Base-by-base conservation (phyloP, 2,888 invertebrate genomes). In the Lycia hirtaria region DNA sequence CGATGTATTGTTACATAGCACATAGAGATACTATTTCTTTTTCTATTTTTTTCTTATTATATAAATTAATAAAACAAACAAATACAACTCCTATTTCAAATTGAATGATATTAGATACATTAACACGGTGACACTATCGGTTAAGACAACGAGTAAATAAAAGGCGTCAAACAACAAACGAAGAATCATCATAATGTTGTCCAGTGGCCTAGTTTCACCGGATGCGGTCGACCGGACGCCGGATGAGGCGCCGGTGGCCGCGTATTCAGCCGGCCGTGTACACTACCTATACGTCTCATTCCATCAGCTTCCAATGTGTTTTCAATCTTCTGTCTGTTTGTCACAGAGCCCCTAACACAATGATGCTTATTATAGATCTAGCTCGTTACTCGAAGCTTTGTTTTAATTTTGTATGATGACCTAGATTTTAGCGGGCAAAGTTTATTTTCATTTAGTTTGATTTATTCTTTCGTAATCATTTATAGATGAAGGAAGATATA, bases 281-380 rank as follows among this genome's bases (percentile, higher is more conserved):
- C 12, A 9, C 30, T 10, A 30, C n/a, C n/a, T 3, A 10, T 41
- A 41, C 47, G 32, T 33, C 45, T 48, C 40, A 50, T 67, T 67
- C 68, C 71, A 76, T 76, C 72, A 72, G 26, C 14, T 1, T 6
- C 22, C 32, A 14, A 17, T 32, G 45, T 24, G 68, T 64, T 72
- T 74, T 65, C 76, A 69, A 71, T 75, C 67, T 68, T 64, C 60
- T 62, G 68, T 76, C 72, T 69, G 72, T 75, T 74, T 73, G 64
- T 62, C 50, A 64, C 69, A 65, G 64, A 62, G 45, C 44, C 58
- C 40, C 32, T 22, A 38, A 45, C 52, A 57, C 52, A 57, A 52
- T 52, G 17, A 30, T 41, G 50, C 28, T 41, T 33, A 33, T 35
- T 40, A 37, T 47, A 19, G 51, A 56, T 62, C 62, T 40, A 22